Evolutionary conservation across 2,113 vertebrate species (phyloP), one percentile per base, ranked within the genome.

Genomic region (Eudyptes chrysolophus): DNA sequence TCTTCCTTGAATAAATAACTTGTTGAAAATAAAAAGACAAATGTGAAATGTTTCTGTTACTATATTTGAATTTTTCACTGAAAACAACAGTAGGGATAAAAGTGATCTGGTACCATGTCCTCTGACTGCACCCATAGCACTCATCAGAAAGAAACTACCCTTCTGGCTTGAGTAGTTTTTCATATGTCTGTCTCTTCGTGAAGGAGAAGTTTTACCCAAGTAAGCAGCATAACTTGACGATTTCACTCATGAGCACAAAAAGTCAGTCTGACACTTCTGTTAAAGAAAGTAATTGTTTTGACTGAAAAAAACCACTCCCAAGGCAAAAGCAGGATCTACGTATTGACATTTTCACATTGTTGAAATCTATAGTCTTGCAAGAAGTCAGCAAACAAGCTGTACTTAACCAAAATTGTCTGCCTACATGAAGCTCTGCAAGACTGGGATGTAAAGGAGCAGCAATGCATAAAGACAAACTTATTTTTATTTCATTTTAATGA

Each of bases 271-370:
- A 62, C 14, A 24, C 27, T 86, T 95, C 40, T 69, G 62, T 57
- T 69, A 87, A 93, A 81, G 32, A 89, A 84, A 64, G 65, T 46
- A 82, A 83, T 65, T 92, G 22, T 38, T 92, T 92, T 85, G n/a
- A 60, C 17, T 48, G 16, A n/a, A 85, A 49, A 30, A 42, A 58
- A 27, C 13, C 0, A 69, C 26, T 93, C 82, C 54, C 21, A 88
- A 58, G 6, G 75, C 40, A 79, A 89, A 95, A 90, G 24, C 0
- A 0, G 46, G 36, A 83, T 83, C 42, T 61, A 18, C 0, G 1
- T 90, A 72, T 85, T 90, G 85, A 85, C 82, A 82, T 96, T 94
- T 96, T 93, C 65, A 68, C 52, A 64, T 42, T 84, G 34, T 68
- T 82, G 61, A 90, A 66, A 93, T 87, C 70, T 76, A 54, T 84